These are phyloP conservation scores for Anoplolepis gracilipes DNA, from an alignment of 1,140 invertebrate species.

Conservation along the genomic window DNA sequence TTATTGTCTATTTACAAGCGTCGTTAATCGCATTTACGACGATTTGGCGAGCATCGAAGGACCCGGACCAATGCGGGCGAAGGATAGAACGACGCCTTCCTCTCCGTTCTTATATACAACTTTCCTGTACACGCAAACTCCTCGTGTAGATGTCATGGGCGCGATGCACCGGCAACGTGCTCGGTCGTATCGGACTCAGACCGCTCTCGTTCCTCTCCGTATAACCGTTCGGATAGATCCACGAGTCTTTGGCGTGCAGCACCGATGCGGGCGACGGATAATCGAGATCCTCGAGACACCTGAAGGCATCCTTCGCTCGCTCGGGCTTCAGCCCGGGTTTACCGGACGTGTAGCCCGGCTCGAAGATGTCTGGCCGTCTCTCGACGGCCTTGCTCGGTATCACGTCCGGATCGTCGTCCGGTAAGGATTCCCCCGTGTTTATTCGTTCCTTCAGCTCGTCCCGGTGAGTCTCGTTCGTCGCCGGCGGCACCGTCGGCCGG, in stretches of 20 bases:
- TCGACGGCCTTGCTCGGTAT: conserved; percentile 76
- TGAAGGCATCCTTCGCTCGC: conserved; percentile 70
- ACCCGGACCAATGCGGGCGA: not conserved
- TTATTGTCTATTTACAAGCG: conserved; percentile 76
- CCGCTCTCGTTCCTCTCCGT: conserved; percentile 64
- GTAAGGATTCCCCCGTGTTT: conserved; percentile 44
- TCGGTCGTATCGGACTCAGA: conserved; percentile 75
- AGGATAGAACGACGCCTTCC: not conserved
- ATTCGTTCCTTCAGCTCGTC: conserved; percentile 52
- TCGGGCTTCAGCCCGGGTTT: conserved; percentile 62
- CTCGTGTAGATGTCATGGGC: conserved; percentile 81
- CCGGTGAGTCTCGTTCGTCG: conserved; percentile 36
- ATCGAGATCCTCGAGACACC: conserved; percentile 61
- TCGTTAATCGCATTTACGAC: conserved; percentile 38
- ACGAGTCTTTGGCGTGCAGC: conserved; percentile 61
- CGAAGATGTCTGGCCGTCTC: conserved; percentile 76
- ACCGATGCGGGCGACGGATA: conserved; percentile 65
- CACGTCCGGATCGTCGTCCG: conserved; percentile 80
- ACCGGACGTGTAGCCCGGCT: conserved; percentile 71
- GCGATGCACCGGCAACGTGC: conserved; percentile 79
- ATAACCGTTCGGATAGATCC: conserved; percentile 78
- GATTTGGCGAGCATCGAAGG: conserved; percentile 53
- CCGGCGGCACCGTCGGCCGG: conserved; percentile 11
- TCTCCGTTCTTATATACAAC: conserved; percentile 79
- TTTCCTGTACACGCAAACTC: conserved; percentile 81